A percentile compares a stretch with the other conserved stretches of the same genome.
Evolutionary conservation across 2,888 invertebrate species (phyloP).

Genomic region (Spialia ferax): DNA sequence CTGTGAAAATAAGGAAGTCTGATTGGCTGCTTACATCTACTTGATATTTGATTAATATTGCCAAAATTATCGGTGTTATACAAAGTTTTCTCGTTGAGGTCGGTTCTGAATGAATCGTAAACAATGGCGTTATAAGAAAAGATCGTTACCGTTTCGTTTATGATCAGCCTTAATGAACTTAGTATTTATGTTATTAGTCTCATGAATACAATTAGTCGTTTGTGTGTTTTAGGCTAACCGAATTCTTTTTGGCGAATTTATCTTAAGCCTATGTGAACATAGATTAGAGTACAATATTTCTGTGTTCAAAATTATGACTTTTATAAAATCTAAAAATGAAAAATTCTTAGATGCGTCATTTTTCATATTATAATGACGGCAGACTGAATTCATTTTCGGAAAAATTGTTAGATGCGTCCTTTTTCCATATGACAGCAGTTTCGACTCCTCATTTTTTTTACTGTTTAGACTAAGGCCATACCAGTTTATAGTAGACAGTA

Average conservation of each 20-base stretch:
- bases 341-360: no score
- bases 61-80: constrained; percentile 1
- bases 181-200: constrained; percentile 1
- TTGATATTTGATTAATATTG: constrained; percentile 31
- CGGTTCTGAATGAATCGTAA: constrained; percentile 13
- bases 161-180: background rate
- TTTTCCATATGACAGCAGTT: no score
- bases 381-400: no score
- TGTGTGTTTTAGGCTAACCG: background rate
- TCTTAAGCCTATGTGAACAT: background rate
- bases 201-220: constrained; percentile 2
- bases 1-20: no score
- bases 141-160: background rate
- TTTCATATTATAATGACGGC: no score
- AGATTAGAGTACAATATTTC: background rate
- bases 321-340: no score
- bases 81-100: constrained; percentile 12
- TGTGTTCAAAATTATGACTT: no score
- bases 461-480: no score
- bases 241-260: background rate
- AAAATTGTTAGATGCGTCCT: no score
- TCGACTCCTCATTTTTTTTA: no score
- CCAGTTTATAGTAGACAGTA: no score
- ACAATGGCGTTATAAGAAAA: constrained; percentile 1
- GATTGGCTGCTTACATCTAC: no score